Base-by-base conservation (phyloP, 2,888 invertebrate species). In the Oligia strigilis region DNA sequence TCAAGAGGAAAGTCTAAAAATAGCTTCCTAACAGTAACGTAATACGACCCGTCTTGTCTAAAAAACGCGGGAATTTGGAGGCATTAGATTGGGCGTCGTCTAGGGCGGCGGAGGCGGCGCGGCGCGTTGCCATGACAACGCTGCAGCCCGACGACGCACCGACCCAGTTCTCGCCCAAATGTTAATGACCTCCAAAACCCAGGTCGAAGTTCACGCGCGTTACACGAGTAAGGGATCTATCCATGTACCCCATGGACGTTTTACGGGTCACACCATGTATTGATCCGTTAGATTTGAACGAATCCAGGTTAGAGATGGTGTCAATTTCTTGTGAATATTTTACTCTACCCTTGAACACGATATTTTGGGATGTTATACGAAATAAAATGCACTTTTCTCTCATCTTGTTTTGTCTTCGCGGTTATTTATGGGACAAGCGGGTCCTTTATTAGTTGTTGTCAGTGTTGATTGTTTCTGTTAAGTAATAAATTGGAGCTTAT, bases 121-220 rank as follows among this genome's bases (percentile, higher is more conserved):
- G 92, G 91, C 91, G 92, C 92, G 96, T 96, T 85, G 90, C 90
- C 92, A 95, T 94, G 92, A 90, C 93, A 92, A 96, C 95, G 93
- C 91, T 96, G 96, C 96, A 96, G 90, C 87, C 92, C 89, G 89
- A 88, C 93, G 91, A 92, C 95, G 95, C 95, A 95, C 93, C 94
- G 96, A 96, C 96, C 96, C 89, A 96, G 92, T 95, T 95, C 89
- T 92, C 93, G 93, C 94, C 95, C 95, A 97, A 97, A 97, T 97
- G 97, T 97, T 97, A 97, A 97, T 97, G 97, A 97, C 97, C 97
- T 97, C 97, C 96, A 97, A 97, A 96, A 95, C 95, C 95, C 95
- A 94, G 97, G 97, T 96, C 97, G 96, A 97, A 97, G 97, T 97
- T 97, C 97, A 97, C 94, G 94, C 94, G 94, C 92, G 92, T 91